Percentiles rank a stretch among this genome's conserved stretches.
These are phyloP conservation scores for Guaruba guarouba DNA, from an alignment of 2,113 vertebrate species.

Conservation along the genomic window DNA sequence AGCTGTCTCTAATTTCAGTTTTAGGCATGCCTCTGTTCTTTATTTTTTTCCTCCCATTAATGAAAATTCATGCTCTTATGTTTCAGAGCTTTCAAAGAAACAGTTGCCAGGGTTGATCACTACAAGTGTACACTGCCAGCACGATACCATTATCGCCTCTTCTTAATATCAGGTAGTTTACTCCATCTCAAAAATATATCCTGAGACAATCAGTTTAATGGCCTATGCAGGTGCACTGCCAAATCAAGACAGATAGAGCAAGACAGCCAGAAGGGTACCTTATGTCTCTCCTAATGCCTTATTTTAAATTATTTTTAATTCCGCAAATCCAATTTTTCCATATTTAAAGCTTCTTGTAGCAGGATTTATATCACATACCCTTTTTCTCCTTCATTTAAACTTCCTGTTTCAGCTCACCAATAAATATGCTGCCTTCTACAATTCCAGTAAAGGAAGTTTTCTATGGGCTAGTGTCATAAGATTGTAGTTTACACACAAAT, in stretches of 20 bases:
- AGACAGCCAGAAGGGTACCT: slow-evolving; percentile 16
- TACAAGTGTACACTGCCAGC: slow-evolving; percentile 29
- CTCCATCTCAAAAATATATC: not conserved
- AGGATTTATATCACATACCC: not conserved
- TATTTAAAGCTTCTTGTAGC: not conserved
- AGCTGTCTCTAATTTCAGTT: not conserved
- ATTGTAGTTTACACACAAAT: not conserved
- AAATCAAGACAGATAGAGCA: slow-evolving; percentile 27
- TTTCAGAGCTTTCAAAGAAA: slow-evolving; percentile 4
- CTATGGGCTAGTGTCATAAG: not conserved
- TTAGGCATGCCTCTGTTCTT: not conserved
- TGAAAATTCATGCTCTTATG: not conserved
- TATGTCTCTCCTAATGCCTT: not conserved
- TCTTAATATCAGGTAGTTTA: slow-evolving; percentile 32
- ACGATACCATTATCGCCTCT: slow-evolving; percentile 20
- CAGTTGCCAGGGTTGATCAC: not conserved
- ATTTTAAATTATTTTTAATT: not conserved
- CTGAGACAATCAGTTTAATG: slow-evolving; percentile 39
- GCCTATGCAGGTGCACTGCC: not conserved
- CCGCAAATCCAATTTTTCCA: not conserved
- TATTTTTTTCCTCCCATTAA: not conserved
- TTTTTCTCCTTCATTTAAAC: not conserved
- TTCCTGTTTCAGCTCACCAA: not conserved
- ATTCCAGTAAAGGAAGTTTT: not conserved
- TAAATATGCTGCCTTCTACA: not conserved